Evolutionary conservation across 2,113 vertebrate genomes (phyloP).

Genomic region (Talpa occidentalis): DNA sequence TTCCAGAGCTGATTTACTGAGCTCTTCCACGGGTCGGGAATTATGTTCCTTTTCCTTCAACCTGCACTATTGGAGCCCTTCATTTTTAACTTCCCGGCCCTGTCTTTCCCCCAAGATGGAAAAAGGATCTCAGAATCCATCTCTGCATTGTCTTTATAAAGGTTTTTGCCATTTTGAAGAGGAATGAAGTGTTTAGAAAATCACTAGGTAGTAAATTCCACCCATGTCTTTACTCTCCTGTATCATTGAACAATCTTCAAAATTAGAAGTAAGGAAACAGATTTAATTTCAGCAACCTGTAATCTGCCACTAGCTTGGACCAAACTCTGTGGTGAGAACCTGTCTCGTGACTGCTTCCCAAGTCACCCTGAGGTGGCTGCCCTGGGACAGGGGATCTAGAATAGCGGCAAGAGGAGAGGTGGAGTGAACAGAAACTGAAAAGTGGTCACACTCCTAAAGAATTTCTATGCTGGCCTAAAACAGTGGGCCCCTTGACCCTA

Average conservation of each 20-base stretch:
- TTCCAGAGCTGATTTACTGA: conserved; percentile 58
- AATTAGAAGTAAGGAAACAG: background rate
- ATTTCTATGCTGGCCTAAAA: background rate
- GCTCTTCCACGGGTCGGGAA: background rate
- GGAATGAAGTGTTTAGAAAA: background rate
- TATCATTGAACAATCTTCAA: background rate
- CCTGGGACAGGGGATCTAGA: background rate
- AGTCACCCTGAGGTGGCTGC: background rate
- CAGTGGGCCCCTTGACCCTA: background rate
- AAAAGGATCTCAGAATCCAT: background rate
- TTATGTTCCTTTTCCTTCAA: background rate
- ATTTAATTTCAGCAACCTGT: background rate
- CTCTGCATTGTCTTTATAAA: background rate
- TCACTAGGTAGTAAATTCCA: background rate
- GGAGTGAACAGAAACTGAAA: background rate
- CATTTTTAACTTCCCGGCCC: background rate
- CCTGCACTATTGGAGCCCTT: background rate
- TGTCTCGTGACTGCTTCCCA: background rate
- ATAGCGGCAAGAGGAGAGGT: background rate
- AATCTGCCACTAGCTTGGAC: background rate
- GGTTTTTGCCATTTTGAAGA: conserved; percentile 17
- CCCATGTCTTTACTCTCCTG: background rate
- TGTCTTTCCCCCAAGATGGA: background rate
- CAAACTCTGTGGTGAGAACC: background rate
- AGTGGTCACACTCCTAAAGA: background rate